Conservation (phyloP, 2,797 vertebrate genomes). For the Geotrypetes seraphini region DNA sequence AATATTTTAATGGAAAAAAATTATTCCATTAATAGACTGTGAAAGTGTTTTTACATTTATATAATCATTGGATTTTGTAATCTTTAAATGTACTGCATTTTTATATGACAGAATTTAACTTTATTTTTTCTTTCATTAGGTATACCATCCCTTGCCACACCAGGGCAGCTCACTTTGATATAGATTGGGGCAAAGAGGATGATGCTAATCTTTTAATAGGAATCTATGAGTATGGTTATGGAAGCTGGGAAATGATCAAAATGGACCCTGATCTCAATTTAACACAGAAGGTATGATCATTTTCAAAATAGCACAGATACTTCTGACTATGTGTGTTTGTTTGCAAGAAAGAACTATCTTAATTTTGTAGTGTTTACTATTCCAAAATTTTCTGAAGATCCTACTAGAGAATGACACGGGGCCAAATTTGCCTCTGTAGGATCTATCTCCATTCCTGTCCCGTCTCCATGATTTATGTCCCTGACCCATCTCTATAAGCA, state of each 20-base stretch:
- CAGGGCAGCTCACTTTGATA: constrained; percentile 94
- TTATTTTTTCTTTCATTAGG: constrained; percentile 45
- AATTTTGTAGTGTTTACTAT: not conserved
- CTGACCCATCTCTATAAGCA: too few relatives aligned
- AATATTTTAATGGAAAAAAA: too few relatives aligned
- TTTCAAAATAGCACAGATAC: not conserved
- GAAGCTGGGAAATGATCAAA: constrained; percentile 99
- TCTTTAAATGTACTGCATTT: too few relatives aligned
- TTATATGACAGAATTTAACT: too few relatives aligned
- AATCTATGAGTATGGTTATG: constrained; percentile 96
- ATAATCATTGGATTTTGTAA: too few relatives aligned
- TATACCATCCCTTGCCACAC: constrained; percentile 90
- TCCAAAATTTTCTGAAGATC: too few relatives aligned
- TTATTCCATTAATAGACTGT: too few relatives aligned
- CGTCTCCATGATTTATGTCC: too few relatives aligned
- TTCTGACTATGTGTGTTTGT: not conserved
- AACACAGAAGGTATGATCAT: constrained; percentile 79
- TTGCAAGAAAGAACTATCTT: not conserved
- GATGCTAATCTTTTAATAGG: constrained; percentile 94
- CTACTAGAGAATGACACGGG: too few relatives aligned
- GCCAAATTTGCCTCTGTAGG: too few relatives aligned
- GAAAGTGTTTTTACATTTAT: too few relatives aligned
- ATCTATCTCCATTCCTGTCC: too few relatives aligned
- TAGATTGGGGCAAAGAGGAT: constrained; percentile 91
- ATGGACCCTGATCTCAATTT: constrained; percentile 97